Base-by-base conservation (phyloP, 2,888 invertebrate species). In the Brenthis daphne region DNA sequence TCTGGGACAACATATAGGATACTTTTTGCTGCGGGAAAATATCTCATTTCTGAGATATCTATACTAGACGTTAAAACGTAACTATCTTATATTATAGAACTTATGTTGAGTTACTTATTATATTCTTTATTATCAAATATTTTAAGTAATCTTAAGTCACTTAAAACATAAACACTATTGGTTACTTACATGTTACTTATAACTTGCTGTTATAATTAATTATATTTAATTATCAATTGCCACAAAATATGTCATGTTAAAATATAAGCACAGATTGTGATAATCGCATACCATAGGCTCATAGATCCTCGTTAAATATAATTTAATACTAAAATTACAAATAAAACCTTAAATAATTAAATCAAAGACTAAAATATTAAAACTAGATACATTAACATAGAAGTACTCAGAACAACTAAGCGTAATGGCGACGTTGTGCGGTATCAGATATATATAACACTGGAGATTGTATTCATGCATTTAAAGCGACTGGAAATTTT, bases 361-460 rank as follows among this genome's bases (percentile, higher is more conserved):
- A 77, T 82, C 81, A 81, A 83, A 85, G 79, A 74, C 74, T 78
- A 77, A 80, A 77, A 78, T 74, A 73, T 69, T 65, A 70, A 74
- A 73, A 65, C 76, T 84, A 82, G 73, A 43, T 43, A 43, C 37
- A 43, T 43, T 43, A 78, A 77, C 64, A 68, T 55, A 64, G 85
- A 85, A 71, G 67, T 76, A 77, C 77, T 29, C 29, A 82, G 80
- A 84, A 80, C 78, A 84, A 79, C 80, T 86, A 89, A 88, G 86
- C 88, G 85, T 87, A 88, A 50, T 60, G 6, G 48, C 75, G 79
- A 77, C 78, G 77, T 89, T 90, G 90, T 89, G 90, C 89, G 84
- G 78, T 78, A 70, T 63, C 70, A 73, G 74, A 75, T 70, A 67
- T 64, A 53, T 64, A 53, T 64, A 50, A 67, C 16, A 57, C 24